Evolutionary conservation across 1,140 invertebrate genomes (phyloP), one percentile per base, ranked within the genome.

Genomic region (Drosophila ironensis): DNA sequence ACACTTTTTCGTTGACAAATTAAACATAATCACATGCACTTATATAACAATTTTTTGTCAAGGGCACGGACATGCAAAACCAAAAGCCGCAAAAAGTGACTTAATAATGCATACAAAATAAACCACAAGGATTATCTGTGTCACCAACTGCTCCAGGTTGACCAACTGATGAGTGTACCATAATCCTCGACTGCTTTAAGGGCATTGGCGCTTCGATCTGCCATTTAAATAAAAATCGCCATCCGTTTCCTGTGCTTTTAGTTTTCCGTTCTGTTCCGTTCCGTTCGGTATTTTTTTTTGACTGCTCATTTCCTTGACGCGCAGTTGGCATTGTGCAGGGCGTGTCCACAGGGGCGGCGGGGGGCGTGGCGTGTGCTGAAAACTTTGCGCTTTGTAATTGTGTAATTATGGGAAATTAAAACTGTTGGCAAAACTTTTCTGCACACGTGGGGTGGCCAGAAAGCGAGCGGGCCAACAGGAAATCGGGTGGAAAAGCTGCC

Each of bases 381-480:
- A 86, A 86, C 80, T 86, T 86, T 86, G 72, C 80, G 80, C 80
- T 86, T 86, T 86, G 80, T 86, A 86, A 86, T 86, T 86, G 80
- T 86, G 80, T 86, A 86, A 86, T 86, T 86, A 86, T 86, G 80
- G 80, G 80, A 86, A 86, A 86, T 86, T 86, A 86, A 86, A 86
- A 86, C 80, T 86, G 80, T 86, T 86, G 74, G 80, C 71, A 75
- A 86, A 84, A 86, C 74, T 86, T 61, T 87, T 86, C 66, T 86
- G 80, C 81, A 86, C 80, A 86, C 80, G 80, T 78, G 80, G 73
- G 78, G 61, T 46, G 54, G 50, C 52, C 53, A n/a, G 53, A 57
- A 57, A 33, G 51, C 19, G 27, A 19, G 30, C 24, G 17, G 20
- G 12, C 2, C 48, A 67, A 28, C 12, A 35, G 52, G 66, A 40